Base-by-base conservation (phyloP, 2,888 invertebrate species). In the Acleris laterana region DNA sequence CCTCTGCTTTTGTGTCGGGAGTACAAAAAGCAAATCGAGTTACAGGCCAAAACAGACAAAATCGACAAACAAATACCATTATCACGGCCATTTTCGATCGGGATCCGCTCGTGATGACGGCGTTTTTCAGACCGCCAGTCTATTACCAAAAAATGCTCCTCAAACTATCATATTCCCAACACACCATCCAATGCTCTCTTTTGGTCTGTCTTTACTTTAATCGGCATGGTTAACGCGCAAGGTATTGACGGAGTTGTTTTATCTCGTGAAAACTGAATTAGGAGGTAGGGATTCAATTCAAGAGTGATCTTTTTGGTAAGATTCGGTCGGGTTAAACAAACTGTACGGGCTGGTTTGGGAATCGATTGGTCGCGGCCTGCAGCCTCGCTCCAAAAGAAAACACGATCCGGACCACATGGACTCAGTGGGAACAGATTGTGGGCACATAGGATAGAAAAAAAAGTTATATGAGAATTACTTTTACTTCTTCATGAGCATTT, bases 1-100 rank as follows among this genome's bases (percentile, higher is more conserved):
- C 81, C 20, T 58, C 80, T 77, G 79, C 86, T 83, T 87, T 90
- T 92, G 90, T 92, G 77, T 72, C 62, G 64, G 63, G 68, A 70
- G 79, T 75, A 89, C 86, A 91, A 93, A 93, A 93, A 93, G 84
- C 88, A 92, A 93, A 93, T 93, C 93, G 88, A 93, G 93, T 93
- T 93, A 93, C 87, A 76, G 82, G 72, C 80, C 85, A 88, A 92
- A 93, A 90, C 88, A 90, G 90, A 91, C 83, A 90, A 89, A 93
- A 93, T 92, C 89, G 80, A 91, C 90, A 82, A 84, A 92, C 90
- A 91, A 92, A 93, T 82, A 90, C 84, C 81, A 90, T 92, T 92
- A 92, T 77, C 87, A 90, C 89, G 90, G 90, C 87, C 86, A 88
- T 90, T 90, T 90, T 84, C 82, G 84, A 86, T 76, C 83, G 86